Evolutionary conservation across 2,888 invertebrate species (phyloP), one percentile per base, ranked within the genome.

Genomic region (Drosophila colorata): DNA sequence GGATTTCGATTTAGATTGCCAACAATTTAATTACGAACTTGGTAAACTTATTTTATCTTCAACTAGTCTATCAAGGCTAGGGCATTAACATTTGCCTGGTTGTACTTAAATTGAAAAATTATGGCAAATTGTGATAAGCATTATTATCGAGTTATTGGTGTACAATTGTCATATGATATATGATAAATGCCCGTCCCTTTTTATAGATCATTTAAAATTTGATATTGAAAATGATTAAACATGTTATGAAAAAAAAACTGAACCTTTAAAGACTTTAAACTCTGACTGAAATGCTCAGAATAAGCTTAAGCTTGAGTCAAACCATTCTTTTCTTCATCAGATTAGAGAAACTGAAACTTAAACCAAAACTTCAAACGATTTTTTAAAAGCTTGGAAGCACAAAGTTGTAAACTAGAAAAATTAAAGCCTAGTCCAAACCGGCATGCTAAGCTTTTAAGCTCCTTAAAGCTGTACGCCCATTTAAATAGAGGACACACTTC

Each of bases 111-210:
- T 23, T 59, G 4, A 18, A 28, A 16, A 33, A 18, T 60, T 28
- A 20, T 43, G 18, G 8, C 47, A 25, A 4, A 11, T 38, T 35
- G 31, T 43, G 72, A 74, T 68, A 64, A 68, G 28, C n/a, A 20
- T 37, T 63, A 20, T 61, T 57, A 74, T 71, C 59, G 43, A 68
- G 49, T 59, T 61, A 47, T 23, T 28, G n/a, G 6, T 53, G 25
- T 43, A 16, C 28, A 46, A 37, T 13, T 28, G 0, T 51, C 20
- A 56, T 46, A n/a, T 47, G 35, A 49, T 33, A 37, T 35, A 38
- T 13, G 4, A 38, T 28, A 28, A 33, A 33, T 0, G 1, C 33
- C 33, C 16, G 38, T 8, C 31, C 6, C 9, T 28, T 59, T 20
- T 20, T 35, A 40, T 2, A 46, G 47, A 61, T 69, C 60, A 47